phyloP scores from a whole-genome alignment of 2,888 invertebrate species.

The Eulithis testata region DNA sequence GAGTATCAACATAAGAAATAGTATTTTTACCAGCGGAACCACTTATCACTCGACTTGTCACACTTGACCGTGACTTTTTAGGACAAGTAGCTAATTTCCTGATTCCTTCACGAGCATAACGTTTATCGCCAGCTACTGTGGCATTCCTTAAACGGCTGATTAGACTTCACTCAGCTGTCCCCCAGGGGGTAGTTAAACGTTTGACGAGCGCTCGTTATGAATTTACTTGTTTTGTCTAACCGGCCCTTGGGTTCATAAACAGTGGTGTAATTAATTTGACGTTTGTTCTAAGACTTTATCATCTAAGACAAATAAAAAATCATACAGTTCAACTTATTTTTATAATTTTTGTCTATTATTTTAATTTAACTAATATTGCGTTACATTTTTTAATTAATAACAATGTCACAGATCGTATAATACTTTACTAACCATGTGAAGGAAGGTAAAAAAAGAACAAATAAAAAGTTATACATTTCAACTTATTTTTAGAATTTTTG shows the following conservation, averaged over 20 bases:
- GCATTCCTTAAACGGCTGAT: slow-evolving; percentile 64
- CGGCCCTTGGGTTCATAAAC: slow-evolving; percentile 36
- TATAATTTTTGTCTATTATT: too few relatives aligned
- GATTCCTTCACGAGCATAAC: slow-evolving; percentile 52
- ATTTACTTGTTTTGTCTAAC: slow-evolving; percentile 67
- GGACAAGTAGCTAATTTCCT: slow-evolving; percentile 63
- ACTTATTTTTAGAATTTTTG: too few relatives aligned
- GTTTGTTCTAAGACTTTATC: slow-evolving; percentile 10
- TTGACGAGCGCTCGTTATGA: slow-evolving; percentile 70
- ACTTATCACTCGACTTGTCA: neutral
- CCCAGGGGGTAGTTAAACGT: slow-evolving; percentile 71
- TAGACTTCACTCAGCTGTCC: slow-evolving; percentile 58
- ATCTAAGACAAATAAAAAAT: too few relatives aligned
- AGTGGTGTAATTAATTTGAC: slow-evolving; percentile 35
- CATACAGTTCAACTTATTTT: too few relatives aligned
- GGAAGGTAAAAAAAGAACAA: too few relatives aligned
- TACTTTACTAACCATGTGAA: too few relatives aligned
- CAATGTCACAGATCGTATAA: too few relatives aligned
- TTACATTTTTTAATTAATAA: too few relatives aligned
- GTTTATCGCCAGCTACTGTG: slow-evolving; percentile 61
- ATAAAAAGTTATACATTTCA: too few relatives aligned
- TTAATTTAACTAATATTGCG: too few relatives aligned
- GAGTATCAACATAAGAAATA: too few relatives aligned
- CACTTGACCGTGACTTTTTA: slow-evolving; percentile 44
- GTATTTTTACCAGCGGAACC: slow-evolving; percentile 8